These are phyloP conservation scores for Notodonta dromedarius DNA, from an alignment of 2,888 invertebrate species.

Conservation along the genomic window DNA sequence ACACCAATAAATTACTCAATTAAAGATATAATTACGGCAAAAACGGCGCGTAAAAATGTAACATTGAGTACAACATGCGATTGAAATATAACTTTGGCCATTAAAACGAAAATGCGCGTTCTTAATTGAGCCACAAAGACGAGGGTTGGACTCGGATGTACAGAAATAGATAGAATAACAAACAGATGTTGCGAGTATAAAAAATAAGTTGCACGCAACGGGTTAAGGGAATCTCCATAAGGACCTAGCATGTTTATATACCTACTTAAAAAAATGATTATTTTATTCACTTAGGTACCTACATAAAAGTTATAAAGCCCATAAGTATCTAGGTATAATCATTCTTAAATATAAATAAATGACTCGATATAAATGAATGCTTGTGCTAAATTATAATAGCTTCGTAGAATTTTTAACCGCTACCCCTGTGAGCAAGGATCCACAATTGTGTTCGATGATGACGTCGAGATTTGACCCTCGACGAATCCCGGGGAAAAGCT, in stretches of 20 bases:
- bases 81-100: slow-evolving; percentile 67
- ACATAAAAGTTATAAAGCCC: too few relatives aligned
- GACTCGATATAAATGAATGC: too few relatives aligned
- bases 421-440: too few relatives aligned
- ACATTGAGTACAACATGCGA: slow-evolving; percentile 35
- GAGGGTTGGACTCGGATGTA: slow-evolving; percentile 63
- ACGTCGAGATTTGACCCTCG: too few relatives aligned
- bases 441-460: too few relatives aligned
- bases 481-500: too few relatives aligned
- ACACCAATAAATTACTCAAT: slow-evolving; percentile 70
- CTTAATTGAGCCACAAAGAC: slow-evolving; percentile 77
- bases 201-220: slow-evolving; percentile 60
- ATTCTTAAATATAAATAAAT: too few relatives aligned
- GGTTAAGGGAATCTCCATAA: slow-evolving; percentile 44
- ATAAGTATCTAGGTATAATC: too few relatives aligned
- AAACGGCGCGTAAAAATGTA: slow-evolving; percentile 46
- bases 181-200: slow-evolving; percentile 70
- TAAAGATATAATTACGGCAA: slow-evolving; percentile 62
- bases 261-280: too few relatives aligned
- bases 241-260: neutral
- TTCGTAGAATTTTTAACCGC: too few relatives aligned
- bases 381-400: too few relatives aligned
- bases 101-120: slow-evolving; percentile 62
- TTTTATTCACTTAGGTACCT: too few relatives aligned
- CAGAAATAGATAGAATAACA: slow-evolving; percentile 76